phyloP scores from a whole-genome alignment of 2,888 invertebrate genomes.

The Psylliodes chrysocephalus region DNA sequence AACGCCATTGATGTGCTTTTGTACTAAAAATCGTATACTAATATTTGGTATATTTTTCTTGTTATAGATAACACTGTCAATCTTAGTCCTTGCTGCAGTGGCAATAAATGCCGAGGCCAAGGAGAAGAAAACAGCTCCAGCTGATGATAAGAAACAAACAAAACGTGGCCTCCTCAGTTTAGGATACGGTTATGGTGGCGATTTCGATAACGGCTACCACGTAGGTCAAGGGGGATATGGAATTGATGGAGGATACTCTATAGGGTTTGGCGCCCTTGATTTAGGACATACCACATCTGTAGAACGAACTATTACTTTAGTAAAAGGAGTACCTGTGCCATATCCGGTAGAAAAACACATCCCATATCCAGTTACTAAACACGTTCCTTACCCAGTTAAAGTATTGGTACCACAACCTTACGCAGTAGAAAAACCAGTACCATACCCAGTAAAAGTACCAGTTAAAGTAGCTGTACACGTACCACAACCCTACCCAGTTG shows the following conservation, averaged over 20 bases:
- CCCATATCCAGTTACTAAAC: constrained; percentile 75
- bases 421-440: constrained; percentile 79
- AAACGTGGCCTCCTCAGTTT: constrained; percentile 83
- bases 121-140: constrained; percentile 68
- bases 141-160: constrained; percentile 78
- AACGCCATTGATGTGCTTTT: no score
- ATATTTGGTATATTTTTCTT: constrained; percentile 25
- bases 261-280: constrained; percentile 48
- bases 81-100: constrained; percentile 78
- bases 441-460: constrained; percentile 78
- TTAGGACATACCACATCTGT: constrained; percentile 66
- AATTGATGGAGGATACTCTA: constrained; percentile 47
- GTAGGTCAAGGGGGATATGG: constrained; percentile 71
- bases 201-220: constrained; percentile 76
- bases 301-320: constrained; percentile 73
- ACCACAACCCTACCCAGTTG: constrained; percentile 81
- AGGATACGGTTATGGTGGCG: constrained; percentile 84
- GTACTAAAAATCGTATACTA: no score
- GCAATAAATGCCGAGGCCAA: constrained; percentile 72
- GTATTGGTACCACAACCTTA: constrained; percentile 73
- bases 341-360: constrained; percentile 73
- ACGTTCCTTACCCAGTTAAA: constrained; percentile 72
- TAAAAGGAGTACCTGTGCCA: constrained; percentile 74
- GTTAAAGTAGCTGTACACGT: constrained; percentile 84
- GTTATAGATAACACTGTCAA: constrained; percentile 77